Conservation (phyloP, 53 echinoderm and acorn worm genomes). For the Patiria pectinifera region DNA sequence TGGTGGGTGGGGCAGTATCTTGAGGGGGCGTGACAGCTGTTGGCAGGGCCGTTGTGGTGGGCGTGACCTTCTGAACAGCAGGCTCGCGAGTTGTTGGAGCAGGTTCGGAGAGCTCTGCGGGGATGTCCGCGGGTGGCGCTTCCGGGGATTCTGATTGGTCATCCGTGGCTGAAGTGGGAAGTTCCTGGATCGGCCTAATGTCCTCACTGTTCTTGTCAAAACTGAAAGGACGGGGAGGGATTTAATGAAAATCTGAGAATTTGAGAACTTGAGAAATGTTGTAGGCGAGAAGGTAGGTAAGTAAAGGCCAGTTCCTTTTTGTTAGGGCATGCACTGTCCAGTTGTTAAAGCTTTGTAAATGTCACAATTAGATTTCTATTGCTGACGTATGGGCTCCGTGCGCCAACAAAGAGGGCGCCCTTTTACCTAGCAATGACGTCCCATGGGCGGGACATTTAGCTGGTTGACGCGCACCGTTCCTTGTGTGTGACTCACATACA, state of each 20-base stretch:
- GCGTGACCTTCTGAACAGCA: slow-evolving; percentile 51
- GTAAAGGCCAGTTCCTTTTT: too few species aligned
- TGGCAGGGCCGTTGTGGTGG: slow-evolving; percentile 18
- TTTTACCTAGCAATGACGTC: too few species aligned
- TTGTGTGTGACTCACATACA: too few species aligned
- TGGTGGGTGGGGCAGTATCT: neutral
- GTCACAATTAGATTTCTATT: too few species aligned
- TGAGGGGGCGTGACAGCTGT: neutral
- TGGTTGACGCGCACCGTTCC: too few species aligned
- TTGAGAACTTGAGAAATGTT: too few species aligned
- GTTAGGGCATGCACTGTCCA: too few species aligned
- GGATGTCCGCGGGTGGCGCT: neutral
- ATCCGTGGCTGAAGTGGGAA: neutral
- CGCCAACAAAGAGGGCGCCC: too few species aligned
- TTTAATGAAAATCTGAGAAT: neutral
- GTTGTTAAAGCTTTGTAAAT: too few species aligned
- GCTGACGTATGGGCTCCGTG: too few species aligned
- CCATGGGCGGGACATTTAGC: too few species aligned
- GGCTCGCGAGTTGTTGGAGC: slow-evolving; percentile 23
- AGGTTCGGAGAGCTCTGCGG: neutral
- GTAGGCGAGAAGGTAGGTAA: too few species aligned
- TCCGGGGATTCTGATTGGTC: neutral
- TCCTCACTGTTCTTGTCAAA: slow-evolving; percentile 85
- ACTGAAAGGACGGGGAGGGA: slow-evolving; percentile 57
- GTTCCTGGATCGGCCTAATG: slow-evolving; percentile 49